Percentiles rank a stretch among this genome's conserved stretches.
These are phyloP conservation scores for Centroberyx gerrardi DNA, from an alignment of 2,797 vertebrate species.

Conservation along the genomic window DNA sequence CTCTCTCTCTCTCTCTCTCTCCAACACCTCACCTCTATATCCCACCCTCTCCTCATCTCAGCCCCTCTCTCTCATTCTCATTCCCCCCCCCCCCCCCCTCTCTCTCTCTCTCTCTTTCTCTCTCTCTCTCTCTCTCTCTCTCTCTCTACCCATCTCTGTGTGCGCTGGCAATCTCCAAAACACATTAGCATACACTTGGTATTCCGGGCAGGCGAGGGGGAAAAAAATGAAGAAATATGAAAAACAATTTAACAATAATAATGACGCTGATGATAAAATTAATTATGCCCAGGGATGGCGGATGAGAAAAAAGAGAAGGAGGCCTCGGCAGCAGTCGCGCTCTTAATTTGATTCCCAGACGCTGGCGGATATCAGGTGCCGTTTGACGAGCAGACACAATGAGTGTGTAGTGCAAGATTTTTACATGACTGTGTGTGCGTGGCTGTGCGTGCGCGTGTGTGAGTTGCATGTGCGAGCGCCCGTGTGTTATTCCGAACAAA, in stretches of 20 bases:
- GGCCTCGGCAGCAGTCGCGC: constrained; percentile 87
- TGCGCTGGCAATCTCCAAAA: constrained; percentile 81
- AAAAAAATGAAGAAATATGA: constrained; percentile 84
- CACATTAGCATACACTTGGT: constrained; percentile 98
- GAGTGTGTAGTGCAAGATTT: constrained; percentile 73
- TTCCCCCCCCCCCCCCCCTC: constrained; percentile 82
- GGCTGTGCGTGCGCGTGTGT: constrained; percentile 24
- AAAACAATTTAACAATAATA: constrained; percentile 91
- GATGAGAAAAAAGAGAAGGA: constrained; percentile 74
- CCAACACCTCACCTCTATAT: constrained; percentile 78
- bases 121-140: constrained; percentile 83
- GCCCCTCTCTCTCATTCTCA: constrained; percentile 84
- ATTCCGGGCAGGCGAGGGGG: constrained; percentile 90
- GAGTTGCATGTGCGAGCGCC: constrained; percentile 39
- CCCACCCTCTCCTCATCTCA: constrained; percentile 79
- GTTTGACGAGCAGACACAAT: constrained; percentile 82
- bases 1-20: constrained; percentile 71
- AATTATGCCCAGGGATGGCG: constrained; percentile 86
- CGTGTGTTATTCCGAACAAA: constrained; percentile 63
- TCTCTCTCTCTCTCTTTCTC: constrained; percentile 73
- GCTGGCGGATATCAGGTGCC: constrained; percentile 85
- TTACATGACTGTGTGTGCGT: constrained; percentile 38
- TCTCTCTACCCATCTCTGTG: constrained; percentile 83
- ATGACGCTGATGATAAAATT: constrained; percentile 90
- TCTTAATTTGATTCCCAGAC: constrained; percentile 96